phyloP scores from a whole-genome alignment of 2,797 vertebrate genomes.

The Taenioides sp. region DNA sequence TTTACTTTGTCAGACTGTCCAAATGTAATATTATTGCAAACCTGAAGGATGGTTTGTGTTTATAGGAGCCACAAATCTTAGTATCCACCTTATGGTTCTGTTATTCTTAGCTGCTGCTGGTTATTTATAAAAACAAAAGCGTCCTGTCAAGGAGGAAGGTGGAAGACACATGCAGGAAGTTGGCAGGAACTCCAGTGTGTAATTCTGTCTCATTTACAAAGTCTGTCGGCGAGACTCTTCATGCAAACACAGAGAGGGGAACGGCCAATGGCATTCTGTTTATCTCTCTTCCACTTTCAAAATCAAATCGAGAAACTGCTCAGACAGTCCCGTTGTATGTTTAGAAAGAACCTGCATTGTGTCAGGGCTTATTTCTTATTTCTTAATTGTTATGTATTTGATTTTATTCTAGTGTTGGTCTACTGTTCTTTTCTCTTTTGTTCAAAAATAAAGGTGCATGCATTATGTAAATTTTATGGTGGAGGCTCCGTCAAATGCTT shows the following conservation, averaged over 20 bases:
- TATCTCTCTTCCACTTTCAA: constrained; percentile 1
- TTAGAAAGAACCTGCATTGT: no score
- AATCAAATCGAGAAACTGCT: background rate
- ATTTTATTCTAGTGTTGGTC: no score
- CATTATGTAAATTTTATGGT: no score
- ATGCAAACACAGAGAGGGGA: background rate
- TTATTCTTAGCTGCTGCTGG: constrained; percentile 14
- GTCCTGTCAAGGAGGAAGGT: constrained; percentile 63
- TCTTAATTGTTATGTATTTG: no score
- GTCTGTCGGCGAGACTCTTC: constrained; percentile 4
- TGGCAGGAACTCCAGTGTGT: constrained; percentile 31
- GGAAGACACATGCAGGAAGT: constrained; percentile 46
- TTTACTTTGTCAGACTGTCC: background rate
- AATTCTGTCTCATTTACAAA: constrained; percentile 25
- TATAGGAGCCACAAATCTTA: background rate
- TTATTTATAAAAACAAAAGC: constrained; percentile 25
- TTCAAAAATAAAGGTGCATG: no score
- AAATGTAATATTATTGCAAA: background rate
- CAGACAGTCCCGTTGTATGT: background rate
- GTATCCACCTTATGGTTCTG: constrained; percentile 6
- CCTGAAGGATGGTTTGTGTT: background rate
- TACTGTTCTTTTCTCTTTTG: no score
- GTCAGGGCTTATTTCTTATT: no score
- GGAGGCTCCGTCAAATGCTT: no score
- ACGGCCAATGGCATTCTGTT: constrained; percentile 9